Conservation (phyloP, 1,140 invertebrate genomes). For the Protaetia brevitarsis region DNA sequence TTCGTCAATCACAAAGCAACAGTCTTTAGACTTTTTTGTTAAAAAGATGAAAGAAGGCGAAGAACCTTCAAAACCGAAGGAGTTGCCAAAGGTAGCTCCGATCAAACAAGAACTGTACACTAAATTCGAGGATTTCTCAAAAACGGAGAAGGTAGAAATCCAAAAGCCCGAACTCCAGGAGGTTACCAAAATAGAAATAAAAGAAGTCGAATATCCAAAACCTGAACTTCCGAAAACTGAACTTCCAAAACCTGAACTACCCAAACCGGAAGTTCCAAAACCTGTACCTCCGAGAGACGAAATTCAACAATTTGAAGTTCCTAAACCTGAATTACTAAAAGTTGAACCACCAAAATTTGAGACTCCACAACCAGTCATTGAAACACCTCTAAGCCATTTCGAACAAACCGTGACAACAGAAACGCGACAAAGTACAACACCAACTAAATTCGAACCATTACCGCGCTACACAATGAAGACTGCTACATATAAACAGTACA, state of each 20-base stretch:
- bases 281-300: not conserved
- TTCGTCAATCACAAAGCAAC: constrained; percentile 48
- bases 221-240: constrained; percentile 36
- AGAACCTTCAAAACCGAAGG: constrained; percentile 39
- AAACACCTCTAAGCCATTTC: not conserved
- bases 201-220: constrained; percentile 28
- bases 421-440: not conserved
- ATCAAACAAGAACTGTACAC: constrained; percentile 45
- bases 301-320: no score
- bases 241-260: not conserved
- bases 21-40: constrained; percentile 47
- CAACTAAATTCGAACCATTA: constrained; percentile 13
- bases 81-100: constrained; percentile 32
- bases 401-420: not conserved
- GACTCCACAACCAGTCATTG: not conserved
- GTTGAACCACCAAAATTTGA: not conserved
- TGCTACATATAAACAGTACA: not conserved
- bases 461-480: not conserved
- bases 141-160: constrained; percentile 27
- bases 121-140: constrained; percentile 41
- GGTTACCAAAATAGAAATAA: constrained; percentile 23
- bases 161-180: constrained; percentile 34
- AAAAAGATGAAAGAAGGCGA: constrained; percentile 47
- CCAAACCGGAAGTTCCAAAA: not conserved
- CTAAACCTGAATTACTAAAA: no score